Evolutionary conservation across 2,113 vertebrate species (phyloP).

Genomic region (Planiliza haematocheilus): DNA sequence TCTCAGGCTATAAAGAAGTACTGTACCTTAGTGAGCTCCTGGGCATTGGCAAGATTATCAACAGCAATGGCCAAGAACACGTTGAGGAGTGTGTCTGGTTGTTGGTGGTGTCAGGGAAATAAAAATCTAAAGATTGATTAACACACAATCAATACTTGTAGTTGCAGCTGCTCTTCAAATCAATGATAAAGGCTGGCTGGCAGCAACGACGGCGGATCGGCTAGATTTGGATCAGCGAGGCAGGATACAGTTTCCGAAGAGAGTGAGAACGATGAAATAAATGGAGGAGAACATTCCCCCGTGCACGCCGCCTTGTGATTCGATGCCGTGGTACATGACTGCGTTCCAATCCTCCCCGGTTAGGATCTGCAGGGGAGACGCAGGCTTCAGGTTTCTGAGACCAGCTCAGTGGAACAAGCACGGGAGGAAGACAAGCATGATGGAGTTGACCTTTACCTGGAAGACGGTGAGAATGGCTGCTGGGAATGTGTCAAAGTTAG

Average conservation of each 20-base stretch:
- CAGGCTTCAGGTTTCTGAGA: not conserved
- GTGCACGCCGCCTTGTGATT: constrained; percentile 93
- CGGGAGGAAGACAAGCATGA: not conserved
- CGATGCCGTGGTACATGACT: constrained; percentile 96
- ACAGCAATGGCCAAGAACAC: constrained; percentile 97
- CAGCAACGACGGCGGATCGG: not conserved
- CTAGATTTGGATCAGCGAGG: not conserved
- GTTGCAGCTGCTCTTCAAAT: constrained; percentile 22
- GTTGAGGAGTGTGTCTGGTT: constrained; percentile 92
- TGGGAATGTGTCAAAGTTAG: constrained; percentile 97
- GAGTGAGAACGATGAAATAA: constrained; percentile 95
- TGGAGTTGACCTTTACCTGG: constrained; percentile 86
- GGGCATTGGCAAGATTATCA: constrained; percentile 96
- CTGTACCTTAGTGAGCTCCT: constrained; percentile 95
- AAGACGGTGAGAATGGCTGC: constrained; percentile 98
- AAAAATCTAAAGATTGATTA: constrained; percentile 48
- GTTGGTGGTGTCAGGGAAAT: constrained; percentile 84
- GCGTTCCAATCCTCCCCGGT: constrained; percentile 98
- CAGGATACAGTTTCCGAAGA: constrained; percentile 99
- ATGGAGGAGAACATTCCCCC: constrained; percentile 96
- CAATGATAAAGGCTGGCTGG: constrained; percentile 1
- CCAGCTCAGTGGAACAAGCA: not conserved
- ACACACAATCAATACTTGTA: constrained; percentile 35
- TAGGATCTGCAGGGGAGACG: constrained; percentile 86
- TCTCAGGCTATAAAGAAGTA: constrained; percentile 16